phyloP scores from a whole-genome alignment of 1,140 invertebrate genomes.

The Heliconius hewitsoni region DNA sequence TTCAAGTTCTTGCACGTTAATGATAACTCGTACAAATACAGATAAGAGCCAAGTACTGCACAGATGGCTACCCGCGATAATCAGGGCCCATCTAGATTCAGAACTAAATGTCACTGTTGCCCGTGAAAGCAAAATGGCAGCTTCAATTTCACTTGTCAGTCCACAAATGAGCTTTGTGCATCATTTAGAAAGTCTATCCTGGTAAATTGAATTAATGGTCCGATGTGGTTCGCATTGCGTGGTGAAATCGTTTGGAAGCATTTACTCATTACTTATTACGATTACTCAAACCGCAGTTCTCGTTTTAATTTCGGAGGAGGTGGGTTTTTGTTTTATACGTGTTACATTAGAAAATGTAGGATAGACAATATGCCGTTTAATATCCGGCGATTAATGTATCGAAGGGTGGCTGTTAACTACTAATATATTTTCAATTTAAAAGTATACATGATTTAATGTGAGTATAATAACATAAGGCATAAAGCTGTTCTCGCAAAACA shows the following conservation, averaged over 20 bases:
- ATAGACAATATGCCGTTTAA: too few species aligned
- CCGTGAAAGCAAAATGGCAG: conserved; percentile 66
- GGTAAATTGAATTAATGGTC: conserved; percentile 67
- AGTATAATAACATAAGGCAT: neutral
- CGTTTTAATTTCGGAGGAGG: neutral
- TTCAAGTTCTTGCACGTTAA: neutral
- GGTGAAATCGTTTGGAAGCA: conserved; percentile 41
- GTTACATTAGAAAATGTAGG: neutral
- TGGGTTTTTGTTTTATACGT: neutral
- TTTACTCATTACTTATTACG: conserved; percentile 37
- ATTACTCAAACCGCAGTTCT: conserved; percentile 26
- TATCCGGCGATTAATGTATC: too few species aligned
- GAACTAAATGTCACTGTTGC: conserved; percentile 62
- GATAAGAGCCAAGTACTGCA: conserved; percentile 41
- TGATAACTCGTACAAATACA: conserved; percentile 5
- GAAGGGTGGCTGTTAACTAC: too few species aligned
- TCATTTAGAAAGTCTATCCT: conserved; percentile 74
- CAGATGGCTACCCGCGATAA: conserved; percentile 60
- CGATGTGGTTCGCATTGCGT: conserved; percentile 37
- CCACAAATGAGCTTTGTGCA: conserved; percentile 73
- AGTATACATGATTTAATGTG: neutral
- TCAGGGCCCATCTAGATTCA: conserved; percentile 66
- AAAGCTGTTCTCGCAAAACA: neutral
- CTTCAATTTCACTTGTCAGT: conserved; percentile 72
- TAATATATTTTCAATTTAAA: neutral